Base-by-base conservation (phyloP, 2,113 vertebrate genomes). In the Perca schrenkii region DNA sequence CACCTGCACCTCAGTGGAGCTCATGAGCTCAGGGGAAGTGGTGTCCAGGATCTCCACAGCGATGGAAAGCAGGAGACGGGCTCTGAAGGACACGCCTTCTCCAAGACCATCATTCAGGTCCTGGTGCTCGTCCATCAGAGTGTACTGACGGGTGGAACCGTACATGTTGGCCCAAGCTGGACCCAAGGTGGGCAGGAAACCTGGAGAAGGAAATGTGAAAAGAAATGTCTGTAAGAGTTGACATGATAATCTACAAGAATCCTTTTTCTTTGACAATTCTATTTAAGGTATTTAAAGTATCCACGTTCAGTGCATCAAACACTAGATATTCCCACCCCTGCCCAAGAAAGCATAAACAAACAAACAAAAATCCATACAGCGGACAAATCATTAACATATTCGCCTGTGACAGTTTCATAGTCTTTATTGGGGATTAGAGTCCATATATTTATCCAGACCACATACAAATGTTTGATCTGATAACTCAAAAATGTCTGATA, bases 121-220 rank as follows among this genome's bases (percentile, higher is more conserved):
- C 91, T 99, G 98, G 93, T 99, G 98, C 92, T 99, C 98, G 0
- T 99, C 98, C 95, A 99, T 97, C 19, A 99, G 95, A 0, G 97
- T 98, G 93, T 99, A 99, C 83, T 98, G 99, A 1, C 98, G 95
- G 0, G 97, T 99, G 53, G 98, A 99, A 57, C 98, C 98, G 0
- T 99, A 99, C 98, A 99, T 99, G 94, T 99, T 99, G 76, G 97
- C 98, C 98, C 98, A 99, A 1, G 98, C 96, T 0, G 98, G 98
- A 22, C 98, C 98, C 15, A 99, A 88, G 0, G 98, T 99, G 61
- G 98, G 98, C 86, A 99, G 94, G 89, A 98, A 99, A 1, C 98
- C 98, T 99, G 82, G 5, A 65, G 40, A 62, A 11, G 8, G 25
- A 40, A 40, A 40, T 10, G 8, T 47, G 5, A 43, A 62, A 0